Evolutionary conservation across 1,140 invertebrate genomes (phyloP), one percentile per base, ranked within the genome.

Genomic region (Eufriesea mexicana): DNA sequence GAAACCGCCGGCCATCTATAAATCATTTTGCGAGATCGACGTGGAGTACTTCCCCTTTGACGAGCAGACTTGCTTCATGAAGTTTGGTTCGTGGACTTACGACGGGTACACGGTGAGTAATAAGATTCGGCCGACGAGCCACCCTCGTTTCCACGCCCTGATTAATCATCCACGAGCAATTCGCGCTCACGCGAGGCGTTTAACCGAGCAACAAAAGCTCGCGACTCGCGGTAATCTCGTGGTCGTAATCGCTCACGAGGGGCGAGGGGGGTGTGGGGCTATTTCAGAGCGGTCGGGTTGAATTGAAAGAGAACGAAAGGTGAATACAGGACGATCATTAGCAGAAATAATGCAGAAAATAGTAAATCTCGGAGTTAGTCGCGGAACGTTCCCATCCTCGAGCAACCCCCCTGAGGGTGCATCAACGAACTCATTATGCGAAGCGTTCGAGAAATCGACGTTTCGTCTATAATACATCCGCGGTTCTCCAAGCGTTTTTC

Each of bases 1-100:
- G 99, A 99, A 99, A 91, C 99, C 99, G 54, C 98, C 98, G 68
- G 98, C 98, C 83, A 99, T 99, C 94, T 99, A 99, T 95, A 99
- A 99, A 95, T 99, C 98, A 83, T 99, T 98, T 93, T 99, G 98
- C 93, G 98, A 99, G 95, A 99, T 99, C 88, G 98, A 99, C 95
- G 98, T 99, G 87, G 97, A 98, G 94, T 99, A 98, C 94, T 99
- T 99, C 94, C 98, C 98, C 42, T 99, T 99, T 94, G 98, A 99
- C 94, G 96, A 98, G 93, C 98, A 99, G 93, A 97, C 97, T 47
- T 99, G 99, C 94, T 97, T 98, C 93, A 98, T 99, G 97, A 99
- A 99, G 94, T 99, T 99, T 89, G 99, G 99, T 84, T 99, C 98
- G 61, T 98, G 97, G 97, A 98, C 97, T 45, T 98, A 98, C 93